These are phyloP conservation scores for Lapara coniferarum DNA, from an alignment of 2,888 invertebrate species.

Conservation along the genomic window DNA sequence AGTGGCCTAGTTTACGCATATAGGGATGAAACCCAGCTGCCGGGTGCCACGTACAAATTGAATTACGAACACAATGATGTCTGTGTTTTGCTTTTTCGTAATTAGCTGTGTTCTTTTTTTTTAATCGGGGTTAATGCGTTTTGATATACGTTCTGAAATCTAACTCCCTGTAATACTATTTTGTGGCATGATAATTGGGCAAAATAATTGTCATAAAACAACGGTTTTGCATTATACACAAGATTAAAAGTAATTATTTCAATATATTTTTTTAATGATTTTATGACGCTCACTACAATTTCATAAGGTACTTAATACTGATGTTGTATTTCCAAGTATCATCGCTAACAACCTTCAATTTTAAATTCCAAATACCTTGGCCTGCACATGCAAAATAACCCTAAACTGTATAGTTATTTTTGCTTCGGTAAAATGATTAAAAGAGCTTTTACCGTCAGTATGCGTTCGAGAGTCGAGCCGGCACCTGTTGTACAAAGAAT, in stretches of 20 bases:
- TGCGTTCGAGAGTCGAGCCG: neutral
- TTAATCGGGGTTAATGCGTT: neutral
- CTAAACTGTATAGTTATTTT: neutral
- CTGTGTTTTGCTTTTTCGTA: neutral
- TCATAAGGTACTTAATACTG: no score
- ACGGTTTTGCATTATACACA: no score
- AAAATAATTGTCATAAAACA: no score
- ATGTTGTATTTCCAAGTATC: no score
- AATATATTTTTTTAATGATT: no score
- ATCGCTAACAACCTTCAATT: no score
- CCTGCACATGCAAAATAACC: neutral
- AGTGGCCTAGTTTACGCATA: slow-evolving; percentile 51
- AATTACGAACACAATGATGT: slow-evolving; percentile 22
- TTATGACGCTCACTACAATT: no score
- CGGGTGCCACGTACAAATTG: slow-evolving; percentile 37
- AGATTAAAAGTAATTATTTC: no score
- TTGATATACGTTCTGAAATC: neutral
- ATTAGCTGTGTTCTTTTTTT: slow-evolving; percentile 4
- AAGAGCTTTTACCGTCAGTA: neutral
- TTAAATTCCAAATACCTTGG: no score
- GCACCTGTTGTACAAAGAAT: slow-evolving; percentile 1
- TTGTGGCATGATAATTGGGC: no score
- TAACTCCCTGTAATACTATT: no score
- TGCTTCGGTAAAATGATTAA: slow-evolving; percentile 7
- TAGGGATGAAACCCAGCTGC: slow-evolving; percentile 45